Conservation (phyloP, 2,113 vertebrate species). For the Megalops atlanticus region DNA sequence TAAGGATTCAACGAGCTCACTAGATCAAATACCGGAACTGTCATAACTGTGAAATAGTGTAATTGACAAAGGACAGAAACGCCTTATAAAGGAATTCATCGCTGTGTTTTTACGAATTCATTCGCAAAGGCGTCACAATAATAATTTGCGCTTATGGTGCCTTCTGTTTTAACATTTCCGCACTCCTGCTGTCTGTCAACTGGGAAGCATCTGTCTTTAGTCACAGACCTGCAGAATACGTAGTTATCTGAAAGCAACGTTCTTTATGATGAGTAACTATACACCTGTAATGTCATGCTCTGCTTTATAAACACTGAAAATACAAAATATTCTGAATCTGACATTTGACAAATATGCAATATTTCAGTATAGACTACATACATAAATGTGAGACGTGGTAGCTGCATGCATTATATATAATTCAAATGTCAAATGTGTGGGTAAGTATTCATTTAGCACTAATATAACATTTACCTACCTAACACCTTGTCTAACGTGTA, state of each 20-base stretch:
- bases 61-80: not conserved
- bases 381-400: not conserved
- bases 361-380: not conserved
- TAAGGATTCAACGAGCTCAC: not conserved
- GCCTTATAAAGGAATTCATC: not conserved
- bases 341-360: not conserved
- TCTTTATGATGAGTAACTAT: not conserved
- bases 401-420: not conserved
- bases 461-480: not conserved
- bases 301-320: not conserved
- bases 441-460: not conserved
- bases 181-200: not conserved
- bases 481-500: too few species aligned
- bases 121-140: not conserved
- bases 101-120: not conserved
- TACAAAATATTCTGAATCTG: not conserved
- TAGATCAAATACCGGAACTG: not conserved
- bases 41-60: not conserved
- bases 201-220: not conserved
- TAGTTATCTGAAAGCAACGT: not conserved
- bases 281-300: constrained; percentile 5
- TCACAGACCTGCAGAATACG: not conserved
- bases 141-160: not conserved
- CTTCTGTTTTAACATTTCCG: not conserved
- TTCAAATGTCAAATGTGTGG: not conserved